phyloP scores from a whole-genome alignment of 1,140 invertebrate species.

The Drosophila mauritiana region DNA sequence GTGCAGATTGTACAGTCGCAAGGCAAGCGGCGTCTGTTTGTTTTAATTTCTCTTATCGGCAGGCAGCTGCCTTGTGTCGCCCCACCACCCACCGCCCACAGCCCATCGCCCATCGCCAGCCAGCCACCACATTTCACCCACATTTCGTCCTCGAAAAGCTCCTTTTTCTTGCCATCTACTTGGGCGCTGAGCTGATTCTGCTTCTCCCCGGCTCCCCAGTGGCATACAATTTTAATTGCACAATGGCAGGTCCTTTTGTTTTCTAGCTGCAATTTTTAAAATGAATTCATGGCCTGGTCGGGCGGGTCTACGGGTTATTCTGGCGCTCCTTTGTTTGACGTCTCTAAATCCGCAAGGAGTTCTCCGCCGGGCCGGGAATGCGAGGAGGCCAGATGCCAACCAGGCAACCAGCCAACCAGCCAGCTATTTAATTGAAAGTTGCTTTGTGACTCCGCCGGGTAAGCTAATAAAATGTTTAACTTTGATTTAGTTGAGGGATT shows the following conservation, averaged over 20 bases:
- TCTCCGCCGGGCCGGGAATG: slow-evolving; percentile 28
- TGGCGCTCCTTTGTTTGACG: slow-evolving; percentile 72
- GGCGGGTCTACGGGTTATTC: slow-evolving; percentile 37
- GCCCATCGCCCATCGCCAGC: slow-evolving; percentile 20
- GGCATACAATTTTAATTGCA: slow-evolving; percentile 82
- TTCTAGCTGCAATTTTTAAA: slow-evolving; percentile 75
- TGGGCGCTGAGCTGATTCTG: slow-evolving; percentile 7
- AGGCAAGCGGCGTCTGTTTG: slow-evolving; percentile 60
- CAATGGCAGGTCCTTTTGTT: slow-evolving; percentile 77
- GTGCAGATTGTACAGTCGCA: slow-evolving; percentile 67
- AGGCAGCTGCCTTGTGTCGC: slow-evolving; percentile 50
- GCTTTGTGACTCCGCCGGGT: slow-evolving; percentile 74
- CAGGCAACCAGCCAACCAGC: slow-evolving; percentile 23
- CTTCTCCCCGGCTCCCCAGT: slow-evolving; percentile 52
- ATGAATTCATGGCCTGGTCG: slow-evolving; percentile 66
- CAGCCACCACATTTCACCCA: slow-evolving; percentile 17
- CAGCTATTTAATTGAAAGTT: slow-evolving; percentile 81
- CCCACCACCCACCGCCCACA: slow-evolving; percentile 8
- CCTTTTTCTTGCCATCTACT: slow-evolving; percentile 25
- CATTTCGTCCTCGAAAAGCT: slow-evolving; percentile 4
- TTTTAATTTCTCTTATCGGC: slow-evolving; percentile 82
- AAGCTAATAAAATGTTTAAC: slow-evolving; percentile 81
- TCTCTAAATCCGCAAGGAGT: slow-evolving; percentile 70
- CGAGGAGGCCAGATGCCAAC: slow-evolving; percentile 14
- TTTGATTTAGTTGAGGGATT: slow-evolving; percentile 83